phyloP scores from a whole-genome alignment of 2,113 vertebrate species.

The Poecile atricapillus region DNA sequence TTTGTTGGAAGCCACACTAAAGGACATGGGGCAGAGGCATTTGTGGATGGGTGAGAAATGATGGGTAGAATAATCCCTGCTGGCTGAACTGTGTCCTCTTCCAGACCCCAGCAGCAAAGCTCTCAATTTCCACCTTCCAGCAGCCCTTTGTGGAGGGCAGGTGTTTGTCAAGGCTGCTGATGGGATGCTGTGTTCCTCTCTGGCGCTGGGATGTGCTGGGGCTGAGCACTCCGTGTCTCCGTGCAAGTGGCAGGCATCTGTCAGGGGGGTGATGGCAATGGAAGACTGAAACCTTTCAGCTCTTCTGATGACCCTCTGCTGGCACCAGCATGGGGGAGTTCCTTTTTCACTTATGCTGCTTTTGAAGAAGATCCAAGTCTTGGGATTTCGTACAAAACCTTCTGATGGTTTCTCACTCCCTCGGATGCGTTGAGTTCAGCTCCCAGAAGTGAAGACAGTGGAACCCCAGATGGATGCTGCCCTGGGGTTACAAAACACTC shows the following conservation, averaged over 20 bases:
- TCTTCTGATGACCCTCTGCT: constrained; percentile 57
- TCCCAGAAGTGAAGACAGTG: constrained; percentile 2
- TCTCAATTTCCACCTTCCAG: neutral
- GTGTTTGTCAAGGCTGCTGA: neutral
- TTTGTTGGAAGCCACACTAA: neutral
- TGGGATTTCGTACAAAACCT: constrained; percentile 11
- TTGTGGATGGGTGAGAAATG: neutral
- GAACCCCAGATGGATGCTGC: neutral
- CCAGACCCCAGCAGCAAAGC: neutral
- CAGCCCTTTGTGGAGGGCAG: neutral
- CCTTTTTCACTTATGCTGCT: neutral
- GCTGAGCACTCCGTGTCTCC: rapidly evolving
- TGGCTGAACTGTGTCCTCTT: neutral
- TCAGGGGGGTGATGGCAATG: neutral
- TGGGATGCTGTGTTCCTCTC: neutral
- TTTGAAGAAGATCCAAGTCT: constrained; percentile 55
- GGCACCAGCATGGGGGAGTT: constrained; percentile 54
- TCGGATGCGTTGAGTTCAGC: neutral
- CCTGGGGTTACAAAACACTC: neutral
- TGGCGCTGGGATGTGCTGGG: neutral
- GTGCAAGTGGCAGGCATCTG: neutral
- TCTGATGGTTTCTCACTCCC: neutral
- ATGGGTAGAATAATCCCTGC: neutral
- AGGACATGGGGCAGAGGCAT: rapidly evolving
- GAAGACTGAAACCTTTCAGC: constrained; percentile 47